Conservation (phyloP, 2,888 invertebrate genomes). For the Pardosa pseudoannulata region DNA sequence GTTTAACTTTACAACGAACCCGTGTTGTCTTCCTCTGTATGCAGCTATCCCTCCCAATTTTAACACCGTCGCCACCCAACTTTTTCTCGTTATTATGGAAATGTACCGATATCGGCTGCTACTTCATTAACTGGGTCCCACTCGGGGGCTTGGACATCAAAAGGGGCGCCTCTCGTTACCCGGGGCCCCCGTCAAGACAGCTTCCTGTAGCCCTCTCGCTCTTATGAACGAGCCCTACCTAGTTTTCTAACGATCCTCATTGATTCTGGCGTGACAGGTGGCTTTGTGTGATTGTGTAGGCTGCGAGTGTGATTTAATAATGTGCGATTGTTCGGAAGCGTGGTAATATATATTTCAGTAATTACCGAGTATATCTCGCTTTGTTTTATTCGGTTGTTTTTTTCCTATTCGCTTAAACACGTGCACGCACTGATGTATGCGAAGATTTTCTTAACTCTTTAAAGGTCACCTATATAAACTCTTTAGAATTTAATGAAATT, state of each 20-base stretch:
- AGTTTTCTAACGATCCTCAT: constrained; percentile 38
- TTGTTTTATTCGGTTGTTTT: too few relatives aligned
- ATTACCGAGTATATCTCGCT: too few relatives aligned
- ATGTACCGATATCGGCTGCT: constrained; percentile 53
- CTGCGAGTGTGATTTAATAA: neutral
- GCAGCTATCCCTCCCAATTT: neutral
- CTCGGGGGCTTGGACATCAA: constrained; percentile 38
- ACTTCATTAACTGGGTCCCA: constrained; percentile 51
- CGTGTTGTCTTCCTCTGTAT: too few relatives aligned
- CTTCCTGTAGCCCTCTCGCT: constrained; percentile 43
- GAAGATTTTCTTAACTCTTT: too few relatives aligned
- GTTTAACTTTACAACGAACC: too few relatives aligned
- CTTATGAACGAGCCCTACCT: constrained; percentile 19
- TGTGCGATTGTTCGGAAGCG: neutral
- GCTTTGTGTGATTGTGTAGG: constrained; percentile 16
- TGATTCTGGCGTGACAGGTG: constrained; percentile 36
- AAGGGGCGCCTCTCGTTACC: constrained; percentile 59
- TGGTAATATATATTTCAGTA: neutral
- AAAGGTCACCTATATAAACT: too few relatives aligned
- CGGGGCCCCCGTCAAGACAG: constrained; percentile 48
- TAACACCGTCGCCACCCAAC: neutral
- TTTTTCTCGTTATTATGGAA: constrained; percentile 54
- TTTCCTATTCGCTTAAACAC: too few relatives aligned
- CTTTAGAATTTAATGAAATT: too few relatives aligned
- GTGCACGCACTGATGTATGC: too few relatives aligned